Base-by-base conservation (phyloP, 2,888 invertebrate genomes). In the Drosophila colorata region DNA sequence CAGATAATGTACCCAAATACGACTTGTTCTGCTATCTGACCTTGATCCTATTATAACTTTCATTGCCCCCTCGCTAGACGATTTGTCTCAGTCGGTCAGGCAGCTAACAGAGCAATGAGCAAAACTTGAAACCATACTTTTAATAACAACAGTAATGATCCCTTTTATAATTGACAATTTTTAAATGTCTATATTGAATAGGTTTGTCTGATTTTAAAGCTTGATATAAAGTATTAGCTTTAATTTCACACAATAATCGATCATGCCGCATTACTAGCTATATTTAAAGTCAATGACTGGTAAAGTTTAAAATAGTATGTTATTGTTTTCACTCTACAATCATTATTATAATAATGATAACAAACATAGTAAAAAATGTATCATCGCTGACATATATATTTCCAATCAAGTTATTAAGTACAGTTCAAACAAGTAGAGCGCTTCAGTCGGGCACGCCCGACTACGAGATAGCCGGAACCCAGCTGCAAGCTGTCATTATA, bases 1-100 rank as follows among this genome's bases (percentile, higher is more conserved):
- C 43, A 18, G 18, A 52, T 35, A 53, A 38, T 20, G 38, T 33
- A 43, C 20, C n/a, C 14, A 57, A 51, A 49, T n/a, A 23, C 13
- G 20, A 31, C 25, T 37, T n/a, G 23, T 16, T 13, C 20, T 14
- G 28, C 28, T 28, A 28, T 28, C 28, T 9, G 28, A 55, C 71
- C 71, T 72, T 72, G 73, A 13, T 35, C 14, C 18, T 11, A 33
- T 58, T 53, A 33, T 31, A 53, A 18, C 16, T 53, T 46, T 55
- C 3, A 13, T 33, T 13, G 13, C 33, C 33, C 33, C 33, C 33
- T 33, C 33, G 33, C 11, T 4, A 4, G 11, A 3, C 13, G 13
- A 4, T 3, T 33, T 11, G 13, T 0, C 33, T 13, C 6, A 28
- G 25, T 28, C 6, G 7, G 25, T 28, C 6, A 28, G 33, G 3